Evolutionary conservation across 1,140 invertebrate genomes (phyloP).

Genomic region (Pseudomyrmex pallidus): DNA sequence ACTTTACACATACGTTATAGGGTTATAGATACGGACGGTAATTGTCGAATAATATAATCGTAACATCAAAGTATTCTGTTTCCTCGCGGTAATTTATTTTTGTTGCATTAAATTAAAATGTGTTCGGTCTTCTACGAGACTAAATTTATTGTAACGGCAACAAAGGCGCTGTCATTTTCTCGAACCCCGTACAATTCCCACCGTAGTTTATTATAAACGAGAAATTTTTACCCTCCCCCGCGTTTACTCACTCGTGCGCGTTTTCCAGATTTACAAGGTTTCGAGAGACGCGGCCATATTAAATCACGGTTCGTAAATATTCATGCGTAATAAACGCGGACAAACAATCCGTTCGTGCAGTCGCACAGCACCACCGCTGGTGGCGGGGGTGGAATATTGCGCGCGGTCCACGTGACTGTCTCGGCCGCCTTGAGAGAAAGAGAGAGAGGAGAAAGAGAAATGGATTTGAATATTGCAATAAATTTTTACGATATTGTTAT

Average conservation of each 20-base stretch:
- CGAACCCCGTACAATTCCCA: conserved; percentile 21
- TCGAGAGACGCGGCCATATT: conserved; percentile 32
- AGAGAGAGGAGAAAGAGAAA: neutral
- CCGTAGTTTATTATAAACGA: conserved; percentile 49
- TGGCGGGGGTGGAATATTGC: neutral
- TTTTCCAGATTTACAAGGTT: conserved; percentile 42
- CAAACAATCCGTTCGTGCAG: conserved; percentile 48
- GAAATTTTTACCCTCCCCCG: conserved; percentile 5
- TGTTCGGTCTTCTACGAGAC: conserved; percentile 27
- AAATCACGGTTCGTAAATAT: conserved; percentile 59
- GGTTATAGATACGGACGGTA: neutral
- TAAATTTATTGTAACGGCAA: conserved; percentile 46
- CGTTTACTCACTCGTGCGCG: neutral
- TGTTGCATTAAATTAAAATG: conserved; percentile 51
- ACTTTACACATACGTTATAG: neutral
- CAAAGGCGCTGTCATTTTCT: conserved; percentile 47
- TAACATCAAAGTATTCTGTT: conserved; percentile 28
- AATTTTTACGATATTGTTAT: conserved; percentile 66
- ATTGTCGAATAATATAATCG: conserved; percentile 39
- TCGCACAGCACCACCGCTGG: neutral
- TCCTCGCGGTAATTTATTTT: conserved; percentile 1
- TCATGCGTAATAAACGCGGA: conserved; percentile 52
- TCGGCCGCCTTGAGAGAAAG: neutral
- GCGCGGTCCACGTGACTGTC: neutral
- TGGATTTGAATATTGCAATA: conserved; percentile 57